Evolutionary conservation across 1,140 invertebrate species (phyloP), one percentile per base, ranked within the genome.

Genomic region (Bombus waltoni): DNA sequence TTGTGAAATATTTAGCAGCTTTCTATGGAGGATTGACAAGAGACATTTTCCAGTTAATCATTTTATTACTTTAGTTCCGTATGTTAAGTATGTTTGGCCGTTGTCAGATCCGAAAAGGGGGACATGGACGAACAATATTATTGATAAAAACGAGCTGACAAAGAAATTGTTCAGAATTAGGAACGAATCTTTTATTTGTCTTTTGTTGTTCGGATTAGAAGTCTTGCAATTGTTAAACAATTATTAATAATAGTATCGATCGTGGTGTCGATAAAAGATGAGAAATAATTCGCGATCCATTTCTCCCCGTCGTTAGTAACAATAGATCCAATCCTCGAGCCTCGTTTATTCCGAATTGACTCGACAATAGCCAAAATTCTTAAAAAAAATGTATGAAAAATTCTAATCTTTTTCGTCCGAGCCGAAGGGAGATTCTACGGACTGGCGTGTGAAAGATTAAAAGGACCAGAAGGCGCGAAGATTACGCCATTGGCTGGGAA

Each of bases 401-500:
- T 38, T 38, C 66, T 35, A 32, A 35, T 22, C 6, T 1, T 68
- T 0, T 38, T 22, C 32, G 6, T 3, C 6, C 0, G n/a, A 22
- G 6, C n/a, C 6, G 8, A 6, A 32, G 32, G 28, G 32, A 65
- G 32, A 75, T 66, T 22, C 1, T 1, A 25, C 15, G 28, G 47
- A 1, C 6, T 6, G 4, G 22, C 8, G 11, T 25, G 76, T 68
- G 3, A 47, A 59, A 81, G 68, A 70, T 81, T 53, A 81, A 62
- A n/a, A 35, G 32, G 28, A 78, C 65, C 22, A 22, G n/a, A n/a
- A 42, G 8, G 42, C 13, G 18, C 8, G 18, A 47, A 18, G 32
- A 59, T 35, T 88, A 83, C 78, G 84, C 28, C 70, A 75, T 72
- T 84, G 76, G 35, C 5, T 11, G 22, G 22, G 1, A 1, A 28